A percentile compares a stretch with the other conserved stretches of the same genome.
phyloP scores from a whole-genome alignment of 2,113 vertebrate species.

The Bufo bufo region DNA sequence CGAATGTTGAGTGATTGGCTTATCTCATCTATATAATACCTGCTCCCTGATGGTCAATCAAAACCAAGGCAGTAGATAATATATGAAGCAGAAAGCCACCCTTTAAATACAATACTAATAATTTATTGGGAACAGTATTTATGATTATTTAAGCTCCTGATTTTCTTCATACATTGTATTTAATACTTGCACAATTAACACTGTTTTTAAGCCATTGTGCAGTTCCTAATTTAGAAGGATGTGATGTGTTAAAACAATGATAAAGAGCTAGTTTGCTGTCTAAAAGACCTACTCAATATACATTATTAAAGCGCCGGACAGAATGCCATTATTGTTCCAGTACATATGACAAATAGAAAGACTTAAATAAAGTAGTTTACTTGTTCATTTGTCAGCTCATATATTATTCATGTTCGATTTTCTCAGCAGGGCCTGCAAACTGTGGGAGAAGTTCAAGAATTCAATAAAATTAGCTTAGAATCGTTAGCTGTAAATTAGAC shows the following conservation, averaged over 20 bases:
- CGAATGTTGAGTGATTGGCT: too few species aligned
- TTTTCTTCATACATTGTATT: slow-evolving; percentile 31
- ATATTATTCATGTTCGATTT: slow-evolving; percentile 73
- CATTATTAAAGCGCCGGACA: slow-evolving; percentile 72
- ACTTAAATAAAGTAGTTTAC: slow-evolving; percentile 75
- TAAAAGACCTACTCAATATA: slow-evolving; percentile 72
- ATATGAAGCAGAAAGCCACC: background rate
- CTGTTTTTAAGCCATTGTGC: slow-evolving; percentile 63
- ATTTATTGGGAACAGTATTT: background rate
- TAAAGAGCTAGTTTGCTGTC: slow-evolving; percentile 59
- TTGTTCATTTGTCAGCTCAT: slow-evolving; percentile 74
- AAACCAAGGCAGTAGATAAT: background rate
- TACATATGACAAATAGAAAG: slow-evolving; percentile 74
- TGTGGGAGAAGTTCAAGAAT: slow-evolving; percentile 69
- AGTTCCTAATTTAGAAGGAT: slow-evolving; percentile 64
- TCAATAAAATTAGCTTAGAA: slow-evolving; percentile 72
- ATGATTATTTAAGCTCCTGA: background rate
- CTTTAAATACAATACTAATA: background rate
- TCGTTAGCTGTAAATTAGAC: slow-evolving; percentile 69
- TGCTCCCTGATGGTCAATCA: background rate
- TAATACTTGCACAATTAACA: slow-evolving; percentile 53
- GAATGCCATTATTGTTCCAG: slow-evolving; percentile 67
- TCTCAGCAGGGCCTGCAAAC: slow-evolving; percentile 64
- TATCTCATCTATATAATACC: too few species aligned
- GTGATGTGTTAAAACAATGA: slow-evolving; percentile 64